Evolutionary conservation across 2,113 vertebrate species (phyloP).

Genomic region (Macquaria ambigua): DNA sequence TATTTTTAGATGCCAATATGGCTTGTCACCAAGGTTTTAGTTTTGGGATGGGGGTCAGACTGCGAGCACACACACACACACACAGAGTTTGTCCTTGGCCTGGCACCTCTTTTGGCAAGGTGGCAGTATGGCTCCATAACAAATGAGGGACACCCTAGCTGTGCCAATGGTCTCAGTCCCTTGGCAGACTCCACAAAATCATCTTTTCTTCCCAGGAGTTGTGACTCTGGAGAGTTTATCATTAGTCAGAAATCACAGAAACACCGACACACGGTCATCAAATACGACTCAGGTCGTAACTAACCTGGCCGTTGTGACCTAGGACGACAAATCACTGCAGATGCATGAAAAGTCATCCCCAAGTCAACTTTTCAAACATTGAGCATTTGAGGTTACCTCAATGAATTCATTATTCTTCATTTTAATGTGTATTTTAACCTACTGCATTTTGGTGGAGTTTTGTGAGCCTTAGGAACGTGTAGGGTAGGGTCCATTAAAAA

Average conservation of each 20-base stretch:
- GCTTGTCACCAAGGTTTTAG: conserved; percentile 67
- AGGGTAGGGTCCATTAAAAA: background rate
- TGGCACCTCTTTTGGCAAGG: conserved; percentile 83
- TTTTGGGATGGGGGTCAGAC: conserved; percentile 63
- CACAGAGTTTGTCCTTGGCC: conserved; percentile 82
- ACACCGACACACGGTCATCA: conserved; percentile 57
- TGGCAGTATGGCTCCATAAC: conserved; percentile 78
- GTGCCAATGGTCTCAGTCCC: conserved; percentile 78
- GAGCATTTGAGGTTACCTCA: background rate
- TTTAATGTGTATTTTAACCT: background rate
- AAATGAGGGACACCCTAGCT: conserved; percentile 80
- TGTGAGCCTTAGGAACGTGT: too few relatives aligned
- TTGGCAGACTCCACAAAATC: conserved; percentile 80
- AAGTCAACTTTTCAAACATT: conserved; percentile 19
- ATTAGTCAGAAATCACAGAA: conserved; percentile 80
- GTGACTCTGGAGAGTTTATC: conserved; percentile 73
- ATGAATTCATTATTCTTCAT: background rate
- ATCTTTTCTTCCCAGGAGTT: conserved; percentile 81
- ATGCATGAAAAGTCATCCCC: conserved; percentile 10
- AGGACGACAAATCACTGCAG: conserved; percentile 25
- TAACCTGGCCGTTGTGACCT: conserved; percentile 37
- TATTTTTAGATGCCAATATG: conserved; percentile 73
- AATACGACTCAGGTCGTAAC: conserved; percentile 50
- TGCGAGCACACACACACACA: conserved; percentile 27
- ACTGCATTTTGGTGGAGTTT: background rate